Conservation (phyloP, 53 echinoderm and acorn worm species). For the Echinarachnius parma region DNA sequence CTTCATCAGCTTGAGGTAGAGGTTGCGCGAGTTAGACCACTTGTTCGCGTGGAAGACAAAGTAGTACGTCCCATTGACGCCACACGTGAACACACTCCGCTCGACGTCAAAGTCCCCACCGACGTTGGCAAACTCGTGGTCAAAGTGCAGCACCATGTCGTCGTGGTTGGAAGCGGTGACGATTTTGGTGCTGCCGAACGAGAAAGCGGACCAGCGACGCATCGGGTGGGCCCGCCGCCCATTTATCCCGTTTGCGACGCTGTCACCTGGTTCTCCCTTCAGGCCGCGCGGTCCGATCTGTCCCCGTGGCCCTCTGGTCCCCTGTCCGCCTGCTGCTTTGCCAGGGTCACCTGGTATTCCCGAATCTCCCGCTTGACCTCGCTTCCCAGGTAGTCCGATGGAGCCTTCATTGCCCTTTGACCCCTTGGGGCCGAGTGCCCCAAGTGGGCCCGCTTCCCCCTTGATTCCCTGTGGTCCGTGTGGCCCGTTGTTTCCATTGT, state of each 20-base stretch:
- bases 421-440: constrained; percentile 28
- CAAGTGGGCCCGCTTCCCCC: constrained; percentile 46
- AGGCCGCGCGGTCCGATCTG: constrained; percentile 39
- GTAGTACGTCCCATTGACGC: constrained; percentile 92
- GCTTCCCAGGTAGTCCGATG: constrained; percentile 47
- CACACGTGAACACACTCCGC: constrained; percentile 69
- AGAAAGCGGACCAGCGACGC: constrained; percentile 69
- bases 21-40: constrained; percentile 81
- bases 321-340: background rate
- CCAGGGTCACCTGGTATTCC: constrained; percentile 20
- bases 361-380: constrained; percentile 30
- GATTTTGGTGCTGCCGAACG: constrained; percentile 76
- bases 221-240: constrained; percentile 1
- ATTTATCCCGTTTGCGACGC: constrained; percentile 10
- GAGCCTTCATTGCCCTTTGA: constrained; percentile 63
- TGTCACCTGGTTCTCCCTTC: constrained; percentile 35
- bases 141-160: constrained; percentile 67
- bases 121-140: constrained; percentile 68
- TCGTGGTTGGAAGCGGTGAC: constrained; percentile 72
- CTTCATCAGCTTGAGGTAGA: constrained; percentile 84
- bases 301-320: constrained; percentile 32
- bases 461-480: constrained; percentile 57
- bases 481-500: constrained; percentile 78
- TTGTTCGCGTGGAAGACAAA: constrained; percentile 90
- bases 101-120: constrained; percentile 78